These are phyloP conservation scores for Coluber constrictor DNA, from an alignment of 2,797 vertebrate genomes.

Conservation along the genomic window DNA sequence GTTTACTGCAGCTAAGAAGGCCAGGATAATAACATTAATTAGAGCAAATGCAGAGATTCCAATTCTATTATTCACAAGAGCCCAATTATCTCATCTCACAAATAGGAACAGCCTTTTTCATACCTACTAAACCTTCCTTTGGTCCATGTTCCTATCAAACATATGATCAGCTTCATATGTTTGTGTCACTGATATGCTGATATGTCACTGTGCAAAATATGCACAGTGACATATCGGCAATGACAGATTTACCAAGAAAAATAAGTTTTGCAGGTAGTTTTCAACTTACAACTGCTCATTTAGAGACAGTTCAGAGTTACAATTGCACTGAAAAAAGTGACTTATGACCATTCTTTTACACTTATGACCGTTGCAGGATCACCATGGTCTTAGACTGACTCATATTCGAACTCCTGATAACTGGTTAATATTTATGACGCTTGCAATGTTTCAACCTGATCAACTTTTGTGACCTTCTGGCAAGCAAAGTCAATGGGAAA, in stretches of 20 bases:
- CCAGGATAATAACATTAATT: slow-evolving; percentile 59
- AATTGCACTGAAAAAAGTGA: not conserved
- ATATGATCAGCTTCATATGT: no score
- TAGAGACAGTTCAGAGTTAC: not conserved
- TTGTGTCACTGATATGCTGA: no score
- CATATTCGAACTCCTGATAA: not conserved
- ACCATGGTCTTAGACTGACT: not conserved
- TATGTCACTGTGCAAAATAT: no score
- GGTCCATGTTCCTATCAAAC: not conserved
- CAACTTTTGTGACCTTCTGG: not conserved
- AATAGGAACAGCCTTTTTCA: not conserved
- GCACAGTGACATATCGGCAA: not conserved
- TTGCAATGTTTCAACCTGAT: not conserved
- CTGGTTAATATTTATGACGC: not conserved
- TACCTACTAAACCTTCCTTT: not conserved
- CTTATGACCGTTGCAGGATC: not conserved
- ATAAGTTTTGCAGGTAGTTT: not conserved
- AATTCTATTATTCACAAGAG: slow-evolving; percentile 29
- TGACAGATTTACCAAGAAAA: not conserved
- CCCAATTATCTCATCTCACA: slow-evolving; percentile 36
- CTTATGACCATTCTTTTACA: not conserved
- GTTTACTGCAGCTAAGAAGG: slow-evolving; percentile 50
- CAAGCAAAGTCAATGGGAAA: no score
- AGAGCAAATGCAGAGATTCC: slow-evolving; percentile 55
- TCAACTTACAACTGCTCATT: not conserved